phyloP scores from a whole-genome alignment of 2,888 invertebrate species.

The Athripsodes cinereus region DNA sequence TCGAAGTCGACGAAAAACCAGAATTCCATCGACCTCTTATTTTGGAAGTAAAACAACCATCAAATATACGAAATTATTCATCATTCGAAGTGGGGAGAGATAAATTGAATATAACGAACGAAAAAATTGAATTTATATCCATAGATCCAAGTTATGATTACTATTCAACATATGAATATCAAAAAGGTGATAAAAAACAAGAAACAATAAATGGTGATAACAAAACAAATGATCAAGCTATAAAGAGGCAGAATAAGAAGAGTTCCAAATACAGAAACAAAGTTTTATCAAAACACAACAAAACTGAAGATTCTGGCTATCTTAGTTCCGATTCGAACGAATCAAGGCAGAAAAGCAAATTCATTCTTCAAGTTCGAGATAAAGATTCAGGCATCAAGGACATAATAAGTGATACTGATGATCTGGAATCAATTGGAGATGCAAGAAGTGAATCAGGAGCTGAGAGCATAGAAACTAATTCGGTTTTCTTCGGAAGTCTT shows the following conservation, averaged over 20 bases:
- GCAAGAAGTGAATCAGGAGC: constrained; percentile 82
- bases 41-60: neutral
- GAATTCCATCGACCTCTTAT: neutral
- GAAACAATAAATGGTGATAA: neutral
- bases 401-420: constrained; percentile 59
- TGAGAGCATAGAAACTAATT: constrained; percentile 81
- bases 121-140: constrained; percentile 34
- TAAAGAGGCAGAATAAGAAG: constrained; percentile 26
- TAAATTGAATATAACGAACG: constrained; percentile 34
- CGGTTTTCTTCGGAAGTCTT: constrained; percentile 75
- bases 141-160: constrained; percentile 24
- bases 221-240: constrained; percentile 15
- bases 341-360: constrained; percentile 47
- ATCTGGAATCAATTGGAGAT: constrained; percentile 70
- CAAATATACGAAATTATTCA: constrained; percentile 27
- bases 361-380: constrained; percentile 40
- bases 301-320: constrained; percentile 73
- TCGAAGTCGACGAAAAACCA: neutral
- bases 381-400: constrained; percentile 26
- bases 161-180: constrained; percentile 8
- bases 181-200: constrained; percentile 27
- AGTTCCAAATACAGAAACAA: constrained; percentile 22
- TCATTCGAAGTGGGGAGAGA: constrained; percentile 34
- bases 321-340: constrained; percentile 77
- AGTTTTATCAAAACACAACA: constrained; percentile 38